Percentiles rank a stretch among this genome's conserved stretches.
These are phyloP conservation scores for Chaitophorus viminalis DNA, from an alignment of 2,888 invertebrate genomes.

Conservation along the genomic window DNA sequence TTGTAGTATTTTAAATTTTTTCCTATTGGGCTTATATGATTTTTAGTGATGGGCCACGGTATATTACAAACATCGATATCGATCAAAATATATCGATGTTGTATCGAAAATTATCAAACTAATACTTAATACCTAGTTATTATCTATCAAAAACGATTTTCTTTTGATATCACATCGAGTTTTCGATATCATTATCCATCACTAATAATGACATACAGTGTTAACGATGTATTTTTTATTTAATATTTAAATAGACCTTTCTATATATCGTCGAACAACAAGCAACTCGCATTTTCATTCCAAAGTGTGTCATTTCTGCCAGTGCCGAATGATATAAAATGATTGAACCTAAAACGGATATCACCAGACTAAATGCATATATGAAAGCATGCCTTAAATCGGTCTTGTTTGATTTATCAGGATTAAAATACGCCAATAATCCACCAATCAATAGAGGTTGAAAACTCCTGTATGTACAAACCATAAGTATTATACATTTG, in stretches of 20 bases:
- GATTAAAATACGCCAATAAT: constrained; percentile 68
- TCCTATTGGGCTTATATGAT: too few relatives aligned
- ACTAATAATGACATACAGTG: too few relatives aligned
- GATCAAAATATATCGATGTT: too few relatives aligned
- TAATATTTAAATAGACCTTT: constrained; percentile 71
- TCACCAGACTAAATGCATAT: constrained; percentile 78
- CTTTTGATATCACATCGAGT: too few relatives aligned
- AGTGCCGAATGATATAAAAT: constrained; percentile 66
- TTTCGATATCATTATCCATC: too few relatives aligned
- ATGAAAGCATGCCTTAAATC: constrained; percentile 75
- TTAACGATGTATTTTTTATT: background rate
- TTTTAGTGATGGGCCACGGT: too few relatives aligned
- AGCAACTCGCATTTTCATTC: constrained; percentile 85
- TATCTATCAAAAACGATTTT: too few relatives aligned
- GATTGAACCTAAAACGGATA: constrained; percentile 80
- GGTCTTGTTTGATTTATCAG: constrained; percentile 66
- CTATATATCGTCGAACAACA: constrained; percentile 85
- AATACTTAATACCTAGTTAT: too few relatives aligned
- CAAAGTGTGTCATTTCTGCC: constrained; percentile 77
- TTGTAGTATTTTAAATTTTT: background rate
- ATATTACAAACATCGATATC: too few relatives aligned
- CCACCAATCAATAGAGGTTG: constrained; percentile 68
- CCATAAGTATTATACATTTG: background rate
- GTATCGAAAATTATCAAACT: too few relatives aligned
- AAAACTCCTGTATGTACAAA: constrained; percentile 64